phyloP scores from a whole-genome alignment of 2,797 vertebrate genomes.

The Lemur catta region DNA sequence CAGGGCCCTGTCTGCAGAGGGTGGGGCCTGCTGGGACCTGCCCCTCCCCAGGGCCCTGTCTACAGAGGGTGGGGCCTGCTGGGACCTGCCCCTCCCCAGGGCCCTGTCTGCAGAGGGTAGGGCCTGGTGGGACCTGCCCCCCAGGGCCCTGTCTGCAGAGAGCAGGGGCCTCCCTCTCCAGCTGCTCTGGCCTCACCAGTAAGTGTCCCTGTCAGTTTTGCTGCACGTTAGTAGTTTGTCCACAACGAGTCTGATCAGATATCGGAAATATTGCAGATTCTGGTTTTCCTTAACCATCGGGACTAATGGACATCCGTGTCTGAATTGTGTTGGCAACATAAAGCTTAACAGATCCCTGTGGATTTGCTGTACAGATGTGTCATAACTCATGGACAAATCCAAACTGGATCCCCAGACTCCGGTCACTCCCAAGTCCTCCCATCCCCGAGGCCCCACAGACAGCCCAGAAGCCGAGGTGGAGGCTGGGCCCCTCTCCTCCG shows the following conservation, averaged over 20 bases:
- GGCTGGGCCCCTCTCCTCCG: not conserved
- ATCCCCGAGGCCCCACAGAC: rapidly evolving
- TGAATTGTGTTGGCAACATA: not conserved
- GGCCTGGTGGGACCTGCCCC: not conserved
- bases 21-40: not conserved
- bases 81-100: not conserved
- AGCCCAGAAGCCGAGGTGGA: not conserved
- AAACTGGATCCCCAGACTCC: not conserved
- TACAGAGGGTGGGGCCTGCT: no score
- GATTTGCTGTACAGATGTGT: not conserved
- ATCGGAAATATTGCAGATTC: rapidly evolving
- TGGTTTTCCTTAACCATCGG: no score
- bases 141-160: not conserved
- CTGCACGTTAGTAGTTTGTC: not conserved
- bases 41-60: no score
- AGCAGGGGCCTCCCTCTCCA: not conserved
- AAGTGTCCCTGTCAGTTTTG: not conserved
- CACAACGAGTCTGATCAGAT: not conserved
- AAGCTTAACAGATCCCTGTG: not conserved
- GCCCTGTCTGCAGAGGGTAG: no score
- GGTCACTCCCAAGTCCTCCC: rapidly evolving
- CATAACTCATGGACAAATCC: not conserved
- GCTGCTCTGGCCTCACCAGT: not conserved
- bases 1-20: no score
- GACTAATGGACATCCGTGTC: rapidly evolving